Conservation (phyloP, 2,888 invertebrate genomes). For the Spialia ferax region DNA sequence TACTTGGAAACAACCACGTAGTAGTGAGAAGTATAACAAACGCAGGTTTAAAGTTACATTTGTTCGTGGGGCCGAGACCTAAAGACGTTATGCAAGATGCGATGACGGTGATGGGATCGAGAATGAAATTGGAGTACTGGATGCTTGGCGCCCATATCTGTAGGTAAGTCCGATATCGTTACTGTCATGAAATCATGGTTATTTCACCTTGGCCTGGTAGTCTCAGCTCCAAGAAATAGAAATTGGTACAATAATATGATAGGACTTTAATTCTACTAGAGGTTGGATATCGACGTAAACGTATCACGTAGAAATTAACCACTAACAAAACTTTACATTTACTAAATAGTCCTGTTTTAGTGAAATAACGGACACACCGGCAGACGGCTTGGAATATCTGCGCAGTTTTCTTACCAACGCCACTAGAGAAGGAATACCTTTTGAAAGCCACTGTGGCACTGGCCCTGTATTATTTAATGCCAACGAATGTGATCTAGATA, state of each 20-base stretch:
- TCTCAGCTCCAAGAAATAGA: too few species aligned
- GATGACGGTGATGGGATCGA: constrained; percentile 56
- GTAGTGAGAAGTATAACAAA: constrained; percentile 84
- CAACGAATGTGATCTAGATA: constrained; percentile 50
- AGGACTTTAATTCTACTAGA: too few species aligned
- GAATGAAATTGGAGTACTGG: constrained; percentile 71
- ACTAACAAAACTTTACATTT: not conserved
- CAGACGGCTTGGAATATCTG: constrained; percentile 52
- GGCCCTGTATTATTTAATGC: constrained; percentile 64
- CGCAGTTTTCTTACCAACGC: constrained; percentile 59
- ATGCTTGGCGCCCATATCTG: constrained; percentile 79
- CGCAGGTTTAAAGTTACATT: constrained; percentile 69
- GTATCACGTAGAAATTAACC: too few species aligned
- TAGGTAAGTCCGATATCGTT: constrained; percentile 57
- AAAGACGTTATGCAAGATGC: constrained; percentile 73
- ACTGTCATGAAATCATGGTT: not conserved
- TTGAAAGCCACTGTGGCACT: constrained; percentile 74
- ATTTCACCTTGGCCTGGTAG: not conserved
- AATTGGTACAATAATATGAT: too few species aligned
- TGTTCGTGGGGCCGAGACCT: constrained; percentile 75
- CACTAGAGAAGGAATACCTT: constrained; percentile 56
- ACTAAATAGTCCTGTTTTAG: constrained; percentile 57
- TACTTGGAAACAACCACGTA: constrained; percentile 82
- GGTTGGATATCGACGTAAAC: too few species aligned
- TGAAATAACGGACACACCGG: constrained; percentile 52